Base-by-base conservation (phyloP, 2,888 invertebrate species). In the Trichopria drosophilae region DNA sequence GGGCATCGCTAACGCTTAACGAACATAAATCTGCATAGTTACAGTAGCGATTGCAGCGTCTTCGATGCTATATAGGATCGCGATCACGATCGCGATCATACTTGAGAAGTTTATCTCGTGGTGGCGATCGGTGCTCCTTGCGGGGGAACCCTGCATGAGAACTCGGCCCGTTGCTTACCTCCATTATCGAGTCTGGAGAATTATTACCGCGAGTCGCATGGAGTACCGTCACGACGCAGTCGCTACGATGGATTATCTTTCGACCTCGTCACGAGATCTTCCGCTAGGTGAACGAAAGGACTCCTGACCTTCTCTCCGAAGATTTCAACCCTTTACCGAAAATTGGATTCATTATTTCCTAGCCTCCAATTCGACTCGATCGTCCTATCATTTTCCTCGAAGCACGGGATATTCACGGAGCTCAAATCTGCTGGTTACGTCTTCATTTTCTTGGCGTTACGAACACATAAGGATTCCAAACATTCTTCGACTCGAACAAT, bases 1-100 rank as follows among this genome's bases (percentile, higher is more conserved):
- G 34, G n/a, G 36, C 16, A 32, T 15, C 63, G 52, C 51, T 45
- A 56, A 51, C 53, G 51, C 51, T 23, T 43, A 50, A 47, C 46
- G 40, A 50, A 48, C 56, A 61, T 64, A 65, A 65, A 65, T 67
- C 62, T 63, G 55, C 63, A 62, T 61, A 57, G 59, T 47, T 57
- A 53, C 61, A 50, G 63, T 62, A 61, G 60, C 57, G 44, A 48
- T 41, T 39, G 49, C 34, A 36, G 37, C 52, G 29, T 28, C 52
- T 45, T 52, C 49, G 37, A 55, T 50, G 49, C 51, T 31, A 52
- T 40, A 53, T 46, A 35, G 35, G 44, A 57, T 53, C 50, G 47
- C 46, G 53, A 62, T 63, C 62, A 52, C 57, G 57, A 54, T 59
- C 59, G 45, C 53, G 57, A 60, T 65, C 58, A 51, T 60, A 60